Percentiles rank a stretch among this genome's conserved stretches.
Conservation (phyloP, 2,113 vertebrate species). For the Calypte anna region DNA sequence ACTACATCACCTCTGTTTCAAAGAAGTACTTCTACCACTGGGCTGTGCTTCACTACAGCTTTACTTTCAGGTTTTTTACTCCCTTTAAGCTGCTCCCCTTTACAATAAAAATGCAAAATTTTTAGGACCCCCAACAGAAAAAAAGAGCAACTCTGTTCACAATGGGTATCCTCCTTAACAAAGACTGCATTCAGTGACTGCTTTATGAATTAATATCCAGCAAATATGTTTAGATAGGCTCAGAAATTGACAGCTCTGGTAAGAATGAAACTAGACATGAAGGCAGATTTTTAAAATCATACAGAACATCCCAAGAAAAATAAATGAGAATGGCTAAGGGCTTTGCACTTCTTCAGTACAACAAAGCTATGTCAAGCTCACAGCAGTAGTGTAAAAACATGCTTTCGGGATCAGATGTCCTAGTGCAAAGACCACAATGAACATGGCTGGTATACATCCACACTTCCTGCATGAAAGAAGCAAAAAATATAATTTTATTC, state of each 20-base stretch:
- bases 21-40: background rate
- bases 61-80: background rate
- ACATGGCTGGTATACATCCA: background rate
- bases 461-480: background rate
- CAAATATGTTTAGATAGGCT: background rate
- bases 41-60: background rate
- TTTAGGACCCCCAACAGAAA: background rate
- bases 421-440: background rate
- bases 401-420: background rate
- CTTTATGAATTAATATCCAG: background rate
- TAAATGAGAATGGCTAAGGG: background rate
- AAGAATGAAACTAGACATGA: background rate
- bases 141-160: background rate
- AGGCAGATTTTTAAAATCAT: background rate
- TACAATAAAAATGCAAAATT: background rate
- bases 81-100: background rate
- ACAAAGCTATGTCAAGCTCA: background rate
- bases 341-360: background rate
- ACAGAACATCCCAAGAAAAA: background rate
- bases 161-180: background rate
- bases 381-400: background rate
- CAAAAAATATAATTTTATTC: background rate
- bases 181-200: background rate
- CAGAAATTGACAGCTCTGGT: background rate
- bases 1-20: background rate